Base-by-base conservation (phyloP, 2,113 vertebrate species). In the Grantiella picta region DNA sequence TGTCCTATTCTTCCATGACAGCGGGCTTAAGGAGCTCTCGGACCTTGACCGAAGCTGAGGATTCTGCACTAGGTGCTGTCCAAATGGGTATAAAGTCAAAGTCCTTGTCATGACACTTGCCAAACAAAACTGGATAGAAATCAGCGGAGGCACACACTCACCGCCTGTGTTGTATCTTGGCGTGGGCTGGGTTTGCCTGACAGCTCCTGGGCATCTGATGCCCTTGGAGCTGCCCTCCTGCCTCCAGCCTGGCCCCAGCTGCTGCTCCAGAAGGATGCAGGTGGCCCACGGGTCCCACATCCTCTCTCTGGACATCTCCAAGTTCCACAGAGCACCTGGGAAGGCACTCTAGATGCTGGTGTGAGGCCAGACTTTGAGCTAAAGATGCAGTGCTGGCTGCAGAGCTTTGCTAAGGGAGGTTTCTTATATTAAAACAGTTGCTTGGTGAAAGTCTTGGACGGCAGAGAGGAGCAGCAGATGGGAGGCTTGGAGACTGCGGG, bases 131-230 rank as follows among this genome's bases (percentile, higher is more conserved):
- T 11, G 59, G 42, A 4, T 10, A 7, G 38, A 52, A 66, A 27
- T 22, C 38, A 60, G 86, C 0, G 0, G 36, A 56, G 40, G 42
- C 10, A 3, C 7, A 0, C 8, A 1, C 50, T 50, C 3, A 0
- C 18, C 50, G 42, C 65, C 25, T 3, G 24, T 13, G 31, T 10
- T 54, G 50, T 54, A 45, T 31, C 40, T 75, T 44, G n/a, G 40
- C 9, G 0, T 29, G 75, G 75, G 45, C 75, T 76, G 33, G 47
- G 7, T 40, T 77, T 52, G 13, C 18, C 68, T 42, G 36, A 2
- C 49, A 52, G 28, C 59, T 47, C 7, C 53, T 63, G 64, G 53
- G 42, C 47, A 5, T 12, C 54, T 7, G 9, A 24, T 44, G 47
- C 44, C 54, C 53, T 53, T 22, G 1, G 6, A 81, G 73, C 73